phyloP scores from a whole-genome alignment of 2,888 invertebrate genomes.

The Trachelus stipa region DNA sequence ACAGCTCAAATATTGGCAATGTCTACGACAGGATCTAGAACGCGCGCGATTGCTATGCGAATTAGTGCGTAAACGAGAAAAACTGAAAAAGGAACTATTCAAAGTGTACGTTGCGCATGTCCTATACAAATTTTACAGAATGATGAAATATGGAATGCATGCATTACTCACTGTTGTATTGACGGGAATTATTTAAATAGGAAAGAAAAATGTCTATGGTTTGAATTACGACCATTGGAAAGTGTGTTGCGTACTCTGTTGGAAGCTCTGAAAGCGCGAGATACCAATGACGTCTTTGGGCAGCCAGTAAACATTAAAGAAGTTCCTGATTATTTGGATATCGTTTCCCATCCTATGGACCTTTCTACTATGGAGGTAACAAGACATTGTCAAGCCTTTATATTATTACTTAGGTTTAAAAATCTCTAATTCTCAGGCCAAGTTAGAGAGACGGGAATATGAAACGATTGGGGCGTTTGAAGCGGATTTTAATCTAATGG shows the following conservation, averaged over 20 bases:
- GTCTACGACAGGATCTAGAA: conserved; percentile 93
- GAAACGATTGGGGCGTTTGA: conserved; percentile 82
- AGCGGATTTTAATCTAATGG: conserved; percentile 94
- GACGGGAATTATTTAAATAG: conserved; percentile 41
- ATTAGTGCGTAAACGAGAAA: conserved; percentile 94
- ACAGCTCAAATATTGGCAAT: conserved; percentile 93
- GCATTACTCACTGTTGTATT: background rate
- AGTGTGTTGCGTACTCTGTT: conserved; percentile 82
- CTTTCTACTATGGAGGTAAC: conserved; percentile 83
- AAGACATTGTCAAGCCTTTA: background rate
- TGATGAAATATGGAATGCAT: too few relatives aligned
- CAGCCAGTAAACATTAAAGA: conserved; percentile 92
- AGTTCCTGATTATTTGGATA: conserved; percentile 90
- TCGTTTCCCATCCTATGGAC: conserved; percentile 90
- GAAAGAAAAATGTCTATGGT: conserved; percentile 83
- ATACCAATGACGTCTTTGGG: conserved; percentile 88
- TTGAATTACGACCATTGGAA: conserved; percentile 85
- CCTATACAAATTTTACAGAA: too few relatives aligned
- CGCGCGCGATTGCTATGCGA: conserved; percentile 91
- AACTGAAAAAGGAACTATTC: conserved; percentile 88
- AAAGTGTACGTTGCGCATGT: conserved; percentile 70
- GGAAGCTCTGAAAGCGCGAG: conserved; percentile 81
- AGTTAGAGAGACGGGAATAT: conserved; percentile 78
- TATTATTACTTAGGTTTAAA: background rate
- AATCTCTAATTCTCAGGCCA: conserved; percentile 58